Evolutionary conservation across 2,113 vertebrate species (phyloP), one percentile per base, ranked within the genome.

Genomic region (Synodontis membranacea): DNA sequence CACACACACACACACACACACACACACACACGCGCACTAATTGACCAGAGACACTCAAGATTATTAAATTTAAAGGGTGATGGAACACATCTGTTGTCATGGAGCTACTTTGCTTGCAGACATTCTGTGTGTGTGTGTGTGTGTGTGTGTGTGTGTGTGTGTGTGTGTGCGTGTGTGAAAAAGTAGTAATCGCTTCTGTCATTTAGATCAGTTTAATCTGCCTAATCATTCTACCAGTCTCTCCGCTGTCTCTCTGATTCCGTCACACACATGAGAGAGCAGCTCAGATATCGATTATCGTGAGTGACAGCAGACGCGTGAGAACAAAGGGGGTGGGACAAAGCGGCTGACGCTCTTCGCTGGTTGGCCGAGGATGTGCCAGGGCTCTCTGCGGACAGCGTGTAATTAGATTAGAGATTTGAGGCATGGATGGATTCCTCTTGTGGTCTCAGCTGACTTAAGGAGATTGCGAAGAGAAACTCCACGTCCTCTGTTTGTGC

Each of bases 31-130:
- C 31, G 37, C 15, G 46, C 14, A 23, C n/a, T 76, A 85, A 88
- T 86, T 76, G 84, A 83, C 66, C 70, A 62, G 64, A 74, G 52
- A 75, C 87, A 88, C 84, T 88, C 78, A 76, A 80, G 78, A 85
- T 88, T 85, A 88, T 78, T 86, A 19, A 50, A 82, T 88, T 86
- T 88, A 68, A 83, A 15, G 84, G 84, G 84, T 78, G 70, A 88
- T 54, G 39, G 80, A 83, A 58, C 62, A 70, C 72, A 86, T 88
- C 72, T 88, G 80, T 48, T 15, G 14, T 81, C 83, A 84, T 84
- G 75, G 64, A 72, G 39, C 50, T 34, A 42, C 21, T 83, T 62
- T n/a, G 37, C 62, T 8, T 56, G 56, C 42, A 58, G 66, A 84
- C 82, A 80, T 58, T 80, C 54, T 50, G 14, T 70, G 76, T 54